Evolutionary conservation across 2,113 vertebrate species (phyloP), one percentile per base, ranked within the genome.

Genomic region (Cinclus mexicanus): DNA sequence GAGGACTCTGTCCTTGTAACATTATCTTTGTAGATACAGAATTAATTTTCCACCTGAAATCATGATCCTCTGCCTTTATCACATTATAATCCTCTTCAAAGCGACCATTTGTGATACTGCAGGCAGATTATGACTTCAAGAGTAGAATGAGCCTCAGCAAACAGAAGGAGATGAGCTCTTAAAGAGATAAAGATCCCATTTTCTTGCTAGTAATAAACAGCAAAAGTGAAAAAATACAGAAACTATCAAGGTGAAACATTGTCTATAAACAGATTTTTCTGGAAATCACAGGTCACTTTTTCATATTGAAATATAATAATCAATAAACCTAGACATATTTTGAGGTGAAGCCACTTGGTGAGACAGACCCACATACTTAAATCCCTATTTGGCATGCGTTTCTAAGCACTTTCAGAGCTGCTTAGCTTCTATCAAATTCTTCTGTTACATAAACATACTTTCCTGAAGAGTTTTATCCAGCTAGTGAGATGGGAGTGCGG

Each of bases 121-220:
- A 92, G 94, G 81, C 95, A 96, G 95, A 96, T 97, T 95, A 96
- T 95, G 92, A 95, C 92, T 94, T 95, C 65, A 80, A 96, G 87
- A 59, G 91, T 92, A 82, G 84, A 95, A 49, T 89, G 87, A 94
- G 77, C 81, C 85, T 78, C 78, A 89, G 92, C 72, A 93, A 93
- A 93, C 56, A 95, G 87, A 50, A 85, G 64, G 94, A 94, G 94
- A 96, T 94, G 94, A 96, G 90, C 93, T 90, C 85, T 94, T 97
- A 95, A 97, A 97, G 95, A 86, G 81, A 94, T 81, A 96, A 89
- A 93, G 82, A 52, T 92, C 85, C 55, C 52, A 79, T 92, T 95
- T 93, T 90, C 78, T 87, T 92, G 41, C 52, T 90, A 53, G 52
- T 56, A 89, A 87, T 75, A 64, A 82, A 80, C 26, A 67, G 16